A percentile compares a stretch with the other conserved stretches of the same genome.
phyloP scores from a whole-genome alignment of 2,113 vertebrate species.

The Cinclus cinclus region DNA sequence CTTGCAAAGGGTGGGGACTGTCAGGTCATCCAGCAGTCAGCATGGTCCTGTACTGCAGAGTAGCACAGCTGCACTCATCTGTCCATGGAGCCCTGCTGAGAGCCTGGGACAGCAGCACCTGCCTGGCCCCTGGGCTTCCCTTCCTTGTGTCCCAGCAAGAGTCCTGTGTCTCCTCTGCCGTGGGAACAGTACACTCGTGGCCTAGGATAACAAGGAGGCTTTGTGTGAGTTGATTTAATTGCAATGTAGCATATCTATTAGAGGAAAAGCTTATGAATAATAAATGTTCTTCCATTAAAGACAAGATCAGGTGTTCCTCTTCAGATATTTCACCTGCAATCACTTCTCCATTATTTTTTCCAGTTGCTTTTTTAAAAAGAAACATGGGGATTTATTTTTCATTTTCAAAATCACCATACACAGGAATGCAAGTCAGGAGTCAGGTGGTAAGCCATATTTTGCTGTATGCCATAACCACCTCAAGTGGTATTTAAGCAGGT shows the following conservation, averaged over 20 bases:
- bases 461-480: neutral
- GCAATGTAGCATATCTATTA: neutral
- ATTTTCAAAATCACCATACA: neutral
- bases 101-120: neutral
- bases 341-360: slow-evolving; percentile 2
- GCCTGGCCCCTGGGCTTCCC: neutral
- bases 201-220: neutral
- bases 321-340: slow-evolving; percentile 3
- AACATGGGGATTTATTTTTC: neutral
- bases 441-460: neutral
- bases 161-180: neutral
- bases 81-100: neutral
- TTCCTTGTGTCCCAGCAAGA: neutral
- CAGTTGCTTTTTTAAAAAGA: neutral
- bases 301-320: slow-evolving; percentile 18
- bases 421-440: neutral
- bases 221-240: slow-evolving; percentile 25
- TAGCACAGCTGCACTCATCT: neutral
- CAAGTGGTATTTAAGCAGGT: neutral
- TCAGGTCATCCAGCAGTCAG: neutral
- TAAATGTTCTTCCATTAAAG: slow-evolving; percentile 12
- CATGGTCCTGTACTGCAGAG: rapidly evolving
- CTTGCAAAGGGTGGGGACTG: neutral
- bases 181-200: neutral
- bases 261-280: slow-evolving; percentile 50